Evolutionary conservation across 2,113 vertebrate species (phyloP).

Genomic region (Misgurnus anguillicaudatus): DNA sequence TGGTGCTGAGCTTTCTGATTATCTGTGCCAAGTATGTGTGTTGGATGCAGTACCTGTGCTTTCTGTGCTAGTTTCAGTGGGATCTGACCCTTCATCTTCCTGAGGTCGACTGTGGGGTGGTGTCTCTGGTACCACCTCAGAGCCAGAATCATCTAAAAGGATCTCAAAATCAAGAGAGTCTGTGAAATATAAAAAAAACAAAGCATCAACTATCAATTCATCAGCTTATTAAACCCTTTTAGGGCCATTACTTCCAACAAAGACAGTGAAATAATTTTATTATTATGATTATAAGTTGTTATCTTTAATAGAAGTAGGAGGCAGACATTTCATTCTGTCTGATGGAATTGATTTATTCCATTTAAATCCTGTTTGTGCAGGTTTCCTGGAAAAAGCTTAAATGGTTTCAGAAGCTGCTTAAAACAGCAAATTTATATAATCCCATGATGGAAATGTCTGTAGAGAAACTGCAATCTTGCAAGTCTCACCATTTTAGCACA

Average conservation of each 20-base stretch:
- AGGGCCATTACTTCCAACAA: background rate
- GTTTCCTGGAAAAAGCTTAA: background rate
- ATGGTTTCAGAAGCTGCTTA: background rate
- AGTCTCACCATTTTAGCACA: background rate
- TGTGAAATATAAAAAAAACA: background rate
- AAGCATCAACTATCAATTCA: background rate
- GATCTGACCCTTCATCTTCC: slow-evolving; percentile 29
- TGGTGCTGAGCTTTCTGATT: background rate
- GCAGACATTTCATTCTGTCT: background rate
- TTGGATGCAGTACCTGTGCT: background rate
- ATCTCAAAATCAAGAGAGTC: background rate
- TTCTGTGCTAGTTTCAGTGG: background rate
- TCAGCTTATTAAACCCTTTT: background rate
- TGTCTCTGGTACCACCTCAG: slow-evolving; percentile 36
- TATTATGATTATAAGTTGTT: too few species aligned
- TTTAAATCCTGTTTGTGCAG: background rate
- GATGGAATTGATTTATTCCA: background rate
- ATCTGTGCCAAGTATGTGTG: background rate
- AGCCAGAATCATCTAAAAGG: slow-evolving; percentile 13
- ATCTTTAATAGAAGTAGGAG: background rate
- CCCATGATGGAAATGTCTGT: background rate
- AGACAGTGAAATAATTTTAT: too few species aligned
- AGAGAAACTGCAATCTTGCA: background rate
- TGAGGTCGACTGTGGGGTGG: slow-evolving; percentile 30
- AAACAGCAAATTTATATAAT: background rate